These are phyloP conservation scores for Alectura lathami DNA, from an alignment of 2,113 vertebrate genomes.

Conservation along the genomic window DNA sequence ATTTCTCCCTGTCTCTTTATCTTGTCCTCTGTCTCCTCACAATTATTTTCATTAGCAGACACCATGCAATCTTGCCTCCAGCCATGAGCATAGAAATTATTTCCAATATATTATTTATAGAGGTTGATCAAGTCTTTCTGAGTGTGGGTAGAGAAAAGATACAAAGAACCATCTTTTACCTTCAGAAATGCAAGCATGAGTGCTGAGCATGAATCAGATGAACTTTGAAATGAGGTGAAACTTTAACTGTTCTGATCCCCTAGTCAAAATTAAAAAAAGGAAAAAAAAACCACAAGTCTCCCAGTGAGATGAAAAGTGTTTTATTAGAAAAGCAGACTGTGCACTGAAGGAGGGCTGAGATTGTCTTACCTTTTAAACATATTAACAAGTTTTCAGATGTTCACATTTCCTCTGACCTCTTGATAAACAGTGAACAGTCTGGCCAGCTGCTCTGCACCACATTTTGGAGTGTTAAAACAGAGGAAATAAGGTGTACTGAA, in stretches of 20 bases:
- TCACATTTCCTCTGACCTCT: neutral
- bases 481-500: neutral
- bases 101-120: slow-evolving; percentile 15
- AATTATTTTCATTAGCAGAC: slow-evolving; percentile 6
- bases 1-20: neutral
- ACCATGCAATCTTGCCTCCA: neutral
- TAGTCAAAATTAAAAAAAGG: neutral
- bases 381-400: neutral
- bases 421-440: neutral
- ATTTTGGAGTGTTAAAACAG: slow-evolving; percentile 11
- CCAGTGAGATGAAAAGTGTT: neutral
- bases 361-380: neutral
- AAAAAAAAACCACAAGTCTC: neutral
- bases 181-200: neutral
- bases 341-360: neutral
- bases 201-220: neutral
- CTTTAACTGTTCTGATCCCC: neutral
- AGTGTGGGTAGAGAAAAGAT: neutral
- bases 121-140: neutral
- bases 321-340: neutral
- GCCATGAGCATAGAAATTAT: neutral
- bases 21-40: neutral
- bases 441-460: neutral
- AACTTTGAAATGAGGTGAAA: neutral
- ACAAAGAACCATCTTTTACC: neutral